phyloP scores from a whole-genome alignment of 2,113 vertebrate genomes.

The Genyomyrus donnyi region DNA sequence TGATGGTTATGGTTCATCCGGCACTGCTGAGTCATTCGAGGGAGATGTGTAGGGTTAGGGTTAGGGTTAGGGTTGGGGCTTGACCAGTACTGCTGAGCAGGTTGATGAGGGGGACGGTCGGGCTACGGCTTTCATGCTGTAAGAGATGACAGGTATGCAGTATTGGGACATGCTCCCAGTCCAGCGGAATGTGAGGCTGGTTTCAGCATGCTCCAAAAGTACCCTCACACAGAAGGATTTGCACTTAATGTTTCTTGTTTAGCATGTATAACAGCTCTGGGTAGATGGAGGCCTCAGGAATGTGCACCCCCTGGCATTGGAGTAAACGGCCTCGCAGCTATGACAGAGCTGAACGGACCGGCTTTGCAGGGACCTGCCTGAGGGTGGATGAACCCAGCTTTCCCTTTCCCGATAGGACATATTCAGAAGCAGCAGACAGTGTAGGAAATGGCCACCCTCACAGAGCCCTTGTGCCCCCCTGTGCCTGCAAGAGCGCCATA shows the following conservation, averaged over 20 bases:
- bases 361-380: background rate
- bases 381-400: background rate
- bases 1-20: background rate
- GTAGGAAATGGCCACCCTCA: background rate
- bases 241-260: background rate
- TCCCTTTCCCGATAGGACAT: background rate
- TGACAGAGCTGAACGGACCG: background rate
- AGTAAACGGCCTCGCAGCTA: background rate
- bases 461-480: background rate
- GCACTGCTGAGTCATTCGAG: background rate
- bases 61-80: background rate
- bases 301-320: background rate
- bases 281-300: background rate
- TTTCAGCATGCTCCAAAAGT: background rate
- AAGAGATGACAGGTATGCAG: background rate
- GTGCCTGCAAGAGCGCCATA: background rate
- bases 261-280: background rate
- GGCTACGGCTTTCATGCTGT: background rate
- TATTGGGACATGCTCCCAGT: background rate
- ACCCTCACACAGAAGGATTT: background rate
- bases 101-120: background rate
- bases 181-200: background rate
- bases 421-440: background rate
- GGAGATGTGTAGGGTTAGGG: background rate
- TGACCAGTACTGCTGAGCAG: background rate